phyloP scores from a whole-genome alignment of 2,888 invertebrate genomes.

The Exocentrus adspersus region DNA sequence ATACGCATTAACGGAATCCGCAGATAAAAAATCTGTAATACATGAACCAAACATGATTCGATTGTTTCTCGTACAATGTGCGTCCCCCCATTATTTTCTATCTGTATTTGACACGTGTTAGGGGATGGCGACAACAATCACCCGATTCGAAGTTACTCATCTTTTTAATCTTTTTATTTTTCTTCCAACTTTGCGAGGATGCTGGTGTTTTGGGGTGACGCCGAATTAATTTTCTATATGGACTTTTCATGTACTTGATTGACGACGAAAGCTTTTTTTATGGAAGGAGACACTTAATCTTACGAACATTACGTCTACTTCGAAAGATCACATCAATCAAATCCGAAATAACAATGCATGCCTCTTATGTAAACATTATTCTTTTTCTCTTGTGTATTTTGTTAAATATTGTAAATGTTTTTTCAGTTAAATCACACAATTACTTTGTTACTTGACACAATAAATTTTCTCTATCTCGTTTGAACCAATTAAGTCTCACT shows the following conservation, averaged over 20 bases:
- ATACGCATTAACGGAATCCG: conserved; percentile 41
- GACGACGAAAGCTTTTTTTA: conserved; percentile 48
- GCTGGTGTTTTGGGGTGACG: conserved; percentile 45
- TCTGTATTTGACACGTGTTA: conserved; percentile 56
- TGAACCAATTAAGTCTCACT: too few relatives aligned
- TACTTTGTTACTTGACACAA: too few relatives aligned
- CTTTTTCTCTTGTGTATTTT: too few relatives aligned
- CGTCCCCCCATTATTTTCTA: conserved; percentile 54
- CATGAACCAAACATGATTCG: conserved; percentile 55
- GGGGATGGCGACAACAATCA: conserved; percentile 55
- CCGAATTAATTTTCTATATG: conserved; percentile 57
- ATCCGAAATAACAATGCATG: background rate
- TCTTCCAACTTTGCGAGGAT: conserved; percentile 51
- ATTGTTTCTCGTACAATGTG: conserved; percentile 53
- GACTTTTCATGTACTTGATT: conserved; percentile 52
- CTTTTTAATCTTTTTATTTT: conserved; percentile 59
- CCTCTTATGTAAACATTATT: background rate
- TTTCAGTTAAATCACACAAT: too few relatives aligned
- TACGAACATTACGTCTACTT: conserved; percentile 11
- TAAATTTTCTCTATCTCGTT: too few relatives aligned
- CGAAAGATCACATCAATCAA: background rate
- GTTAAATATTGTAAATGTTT: too few relatives aligned
- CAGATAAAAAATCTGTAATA: conserved; percentile 52
- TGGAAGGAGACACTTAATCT: conserved; percentile 14
- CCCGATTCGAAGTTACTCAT: conserved; percentile 56